Evolutionary conservation across 1,140 invertebrate genomes (phyloP).

Genomic region (Diorhabda carinulata): DNA sequence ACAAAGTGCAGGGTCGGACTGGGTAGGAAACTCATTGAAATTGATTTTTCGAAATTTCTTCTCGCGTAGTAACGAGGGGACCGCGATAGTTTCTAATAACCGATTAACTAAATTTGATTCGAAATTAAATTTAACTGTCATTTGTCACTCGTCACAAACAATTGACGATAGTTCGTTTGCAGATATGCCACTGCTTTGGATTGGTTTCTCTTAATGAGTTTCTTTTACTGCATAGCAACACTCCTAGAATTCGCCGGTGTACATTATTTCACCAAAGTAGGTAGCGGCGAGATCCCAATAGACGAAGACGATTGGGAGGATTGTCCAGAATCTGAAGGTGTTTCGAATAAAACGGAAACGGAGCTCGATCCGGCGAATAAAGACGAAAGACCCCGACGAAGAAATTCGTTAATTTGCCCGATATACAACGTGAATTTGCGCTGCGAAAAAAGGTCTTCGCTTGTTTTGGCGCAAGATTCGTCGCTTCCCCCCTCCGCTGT

Average conservation of each 20-base stretch:
- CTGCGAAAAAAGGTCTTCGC: too few relatives aligned
- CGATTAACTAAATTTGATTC: too few relatives aligned
- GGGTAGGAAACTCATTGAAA: too few relatives aligned
- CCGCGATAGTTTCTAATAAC: too few relatives aligned
- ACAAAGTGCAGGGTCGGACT: too few relatives aligned
- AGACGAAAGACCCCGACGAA: slow-evolving; percentile 37
- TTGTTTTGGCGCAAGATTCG: too few relatives aligned
- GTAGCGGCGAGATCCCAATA: slow-evolving; percentile 74
- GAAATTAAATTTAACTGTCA: too few relatives aligned
- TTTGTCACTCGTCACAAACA: too few relatives aligned
- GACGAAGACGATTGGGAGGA: slow-evolving; percentile 78
- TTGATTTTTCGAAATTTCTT: too few relatives aligned
- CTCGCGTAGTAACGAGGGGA: too few relatives aligned
- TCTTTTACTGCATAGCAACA: slow-evolving; percentile 90
- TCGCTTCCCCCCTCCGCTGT: slow-evolving; percentile 39
- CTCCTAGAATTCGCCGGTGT: slow-evolving; percentile 90
- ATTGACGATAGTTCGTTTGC: neutral
- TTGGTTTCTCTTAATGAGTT: slow-evolving; percentile 91
- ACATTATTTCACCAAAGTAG: slow-evolving; percentile 74
- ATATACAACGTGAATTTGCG: slow-evolving; percentile 54
- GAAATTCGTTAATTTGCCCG: slow-evolving; percentile 57
- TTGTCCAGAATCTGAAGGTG: slow-evolving; percentile 50
- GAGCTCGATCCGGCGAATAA: slow-evolving; percentile 27
- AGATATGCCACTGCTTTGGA: slow-evolving; percentile 84
- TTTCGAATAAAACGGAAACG: slow-evolving; percentile 19